phyloP scores from a whole-genome alignment of 1,140 invertebrate genomes.

The silkworm (Bombyx mori) region DNA sequence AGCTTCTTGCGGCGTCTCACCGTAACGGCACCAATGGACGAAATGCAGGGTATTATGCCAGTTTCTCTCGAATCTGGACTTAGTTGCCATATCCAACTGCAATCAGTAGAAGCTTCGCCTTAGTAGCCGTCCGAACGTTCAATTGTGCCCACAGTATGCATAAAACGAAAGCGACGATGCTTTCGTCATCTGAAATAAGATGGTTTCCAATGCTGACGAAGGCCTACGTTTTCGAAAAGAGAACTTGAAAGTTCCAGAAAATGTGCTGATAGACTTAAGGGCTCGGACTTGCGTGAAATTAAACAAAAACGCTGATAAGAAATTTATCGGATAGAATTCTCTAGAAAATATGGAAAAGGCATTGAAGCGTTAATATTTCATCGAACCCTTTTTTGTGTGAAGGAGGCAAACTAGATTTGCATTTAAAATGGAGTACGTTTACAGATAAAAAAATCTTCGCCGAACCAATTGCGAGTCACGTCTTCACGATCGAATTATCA shows the following conservation, averaged over 20 bases:
- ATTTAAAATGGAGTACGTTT: constrained; percentile 24
- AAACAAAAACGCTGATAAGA: not conserved
- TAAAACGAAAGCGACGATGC: constrained; percentile 58
- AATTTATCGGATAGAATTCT: not conserved
- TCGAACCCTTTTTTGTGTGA: constrained; percentile 15
- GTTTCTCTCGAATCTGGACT: constrained; percentile 72
- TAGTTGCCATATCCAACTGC: constrained; percentile 70
- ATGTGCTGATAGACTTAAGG: constrained; percentile 29
- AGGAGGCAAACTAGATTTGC: constrained; percentile 18
- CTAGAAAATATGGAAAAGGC: not conserved
- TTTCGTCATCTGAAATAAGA: constrained; percentile 66
- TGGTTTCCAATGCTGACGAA: constrained; percentile 66
- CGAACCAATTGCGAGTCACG: constrained; percentile 13
- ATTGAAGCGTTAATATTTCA: constrained; percentile 4
- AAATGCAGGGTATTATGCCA: constrained; percentile 81
- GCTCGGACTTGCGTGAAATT: constrained; percentile 33
- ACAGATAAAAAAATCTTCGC: constrained; percentile 7
- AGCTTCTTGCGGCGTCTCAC: constrained; percentile 74
- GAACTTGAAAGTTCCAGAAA: constrained; percentile 29
- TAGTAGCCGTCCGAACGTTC: constrained; percentile 60
- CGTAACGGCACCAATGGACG: constrained; percentile 78
- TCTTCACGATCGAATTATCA: too few relatives aligned
- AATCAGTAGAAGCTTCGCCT: constrained; percentile 66
- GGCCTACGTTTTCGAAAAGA: constrained; percentile 37
- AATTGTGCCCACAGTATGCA: constrained; percentile 35